Base-by-base conservation (phyloP, 2,113 vertebrate genomes). In the Otolemur garnettii region DNA sequence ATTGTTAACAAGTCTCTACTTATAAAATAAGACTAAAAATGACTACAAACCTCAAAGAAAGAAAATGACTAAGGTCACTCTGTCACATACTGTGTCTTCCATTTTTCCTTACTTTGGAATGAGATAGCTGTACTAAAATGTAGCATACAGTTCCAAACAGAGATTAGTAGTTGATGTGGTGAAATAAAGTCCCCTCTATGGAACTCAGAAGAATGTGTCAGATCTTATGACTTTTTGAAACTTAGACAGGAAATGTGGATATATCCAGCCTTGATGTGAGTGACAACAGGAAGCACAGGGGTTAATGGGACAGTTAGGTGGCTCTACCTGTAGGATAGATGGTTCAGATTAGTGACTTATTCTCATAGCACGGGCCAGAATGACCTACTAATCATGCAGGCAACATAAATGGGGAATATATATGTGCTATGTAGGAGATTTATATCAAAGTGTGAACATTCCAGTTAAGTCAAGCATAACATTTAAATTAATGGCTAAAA, bases 401-500 rank as follows among this genome's bases (percentile, higher is more conserved):
- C 8, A 3, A 83, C 69, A 91, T 93, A 42, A 71, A 82, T 83
- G 90, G 92, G 69, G 91, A 97, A 28, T 89, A 89, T 96, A 81
- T 96, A 97, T 88, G 72, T 91, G 71, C 93, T 75, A 13, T 12
- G 3, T 59, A 77, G 91, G 33, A 94, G 94, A 97, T 97, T 96
- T 98, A 98, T 97, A 96, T 94, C 87, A 33, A 97, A 98, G 96
- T 95, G 85, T 15, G 96, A 96, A 82, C 50, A 77, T 96, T 98
- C 42, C 10, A 90, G 89, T 84, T 94, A 97, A 96, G 55, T 97
- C 93, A 88, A 97, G 72, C 66, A 90, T 93, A 96, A 86, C 86
- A 77, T 97, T 98, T 97, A 98, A 97, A 82, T 98, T 98, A 96
- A 95, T 95, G 94, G 93, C 93, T 92, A 95, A 93, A 95, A 96